A percentile compares a stretch with the other conserved stretches of the same genome.
Conservation (phyloP, 2,113 vertebrate genomes). For the Monarcha castaneiventris region DNA sequence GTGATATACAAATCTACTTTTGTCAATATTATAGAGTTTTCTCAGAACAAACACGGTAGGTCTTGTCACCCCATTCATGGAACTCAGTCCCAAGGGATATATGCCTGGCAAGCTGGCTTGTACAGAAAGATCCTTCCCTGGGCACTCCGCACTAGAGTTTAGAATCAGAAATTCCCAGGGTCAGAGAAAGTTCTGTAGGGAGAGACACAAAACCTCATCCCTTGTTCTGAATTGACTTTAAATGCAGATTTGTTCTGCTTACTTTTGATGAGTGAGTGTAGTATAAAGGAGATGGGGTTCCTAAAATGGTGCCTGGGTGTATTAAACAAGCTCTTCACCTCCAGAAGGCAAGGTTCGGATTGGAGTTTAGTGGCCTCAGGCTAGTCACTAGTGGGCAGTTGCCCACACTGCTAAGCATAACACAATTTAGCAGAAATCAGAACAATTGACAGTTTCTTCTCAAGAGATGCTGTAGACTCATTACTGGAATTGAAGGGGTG, state of each 20-base stretch:
- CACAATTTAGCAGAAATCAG: conserved; percentile 40
- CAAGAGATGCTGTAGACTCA: conserved; percentile 57
- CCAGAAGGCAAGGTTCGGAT: conserved; percentile 12
- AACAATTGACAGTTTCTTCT: conserved; percentile 64
- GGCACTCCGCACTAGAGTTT: background rate
- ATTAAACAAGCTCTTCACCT: background rate
- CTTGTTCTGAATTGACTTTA: background rate
- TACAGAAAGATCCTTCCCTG: background rate
- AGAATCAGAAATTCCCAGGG: background rate
- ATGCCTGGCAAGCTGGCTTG: background rate
- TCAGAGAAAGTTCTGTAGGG: background rate
- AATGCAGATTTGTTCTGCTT: background rate
- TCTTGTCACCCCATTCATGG: background rate
- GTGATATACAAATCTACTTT: background rate
- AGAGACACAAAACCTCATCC: background rate
- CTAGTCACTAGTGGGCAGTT: conserved; percentile 1
- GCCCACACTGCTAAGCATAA: conserved; percentile 25
- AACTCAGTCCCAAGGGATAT: background rate
- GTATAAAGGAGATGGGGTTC: background rate
- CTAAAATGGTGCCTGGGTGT: conserved; percentile 4
- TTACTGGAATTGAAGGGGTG: conserved; percentile 65
- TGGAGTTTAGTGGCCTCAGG: background rate
- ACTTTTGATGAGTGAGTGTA: background rate
- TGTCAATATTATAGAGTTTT: background rate
- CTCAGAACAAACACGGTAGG: background rate